Evolutionary conservation across 1,140 invertebrate genomes (phyloP), one percentile per base, ranked within the genome.

Genomic region (Trichonephila clavipes): DNA sequence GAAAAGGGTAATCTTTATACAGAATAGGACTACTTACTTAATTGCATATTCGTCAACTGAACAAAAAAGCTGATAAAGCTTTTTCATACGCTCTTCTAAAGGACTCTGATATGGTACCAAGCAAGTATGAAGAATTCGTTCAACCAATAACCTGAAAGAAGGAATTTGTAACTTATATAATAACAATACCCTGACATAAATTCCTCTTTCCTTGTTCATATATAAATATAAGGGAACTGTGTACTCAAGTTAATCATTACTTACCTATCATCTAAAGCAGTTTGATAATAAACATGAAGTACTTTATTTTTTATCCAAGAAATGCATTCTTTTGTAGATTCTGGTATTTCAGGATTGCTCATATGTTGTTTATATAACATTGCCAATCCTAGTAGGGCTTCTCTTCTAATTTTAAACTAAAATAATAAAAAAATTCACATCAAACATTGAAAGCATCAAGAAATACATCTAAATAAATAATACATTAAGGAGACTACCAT

Each of bases 261-360:
- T 91, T 77, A 92, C 96, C 96, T 96, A 95, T 97, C 97, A 95
- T 97, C 97, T 96, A 98, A 97, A 72, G 97, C 97, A 28, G 97
- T 97, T 97, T 98, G 98, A 95, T 98, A 98, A 96, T 98, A 98
- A 58, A 97, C 98, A 96, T 99, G 98, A 18, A 99, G 96, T 93
- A 99, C 99, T 97, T 99, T 99, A 95, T 99, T 98, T 96, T 99
- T 99, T 86, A 99, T 99, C 99, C 99, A 99, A 0, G 99, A 97
- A 2, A 98, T 98, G 95, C 98, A 97, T 94, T 94, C 94, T 24
- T 98, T 98, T 1, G 98, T 98, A 0, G 98, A 97, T 77, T 98
- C 97, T 7, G 98, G 98, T 8, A 98, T 97, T 94, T 98, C 97
- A 7, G 97, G 97, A 95, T 98, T 98, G 94, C 97, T 94, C 72